A percentile compares a stretch with the other conserved stretches of the same genome.
Evolutionary conservation across 2,113 vertebrate species (phyloP).

Genomic region (Pristiophorus japonicus): DNA sequence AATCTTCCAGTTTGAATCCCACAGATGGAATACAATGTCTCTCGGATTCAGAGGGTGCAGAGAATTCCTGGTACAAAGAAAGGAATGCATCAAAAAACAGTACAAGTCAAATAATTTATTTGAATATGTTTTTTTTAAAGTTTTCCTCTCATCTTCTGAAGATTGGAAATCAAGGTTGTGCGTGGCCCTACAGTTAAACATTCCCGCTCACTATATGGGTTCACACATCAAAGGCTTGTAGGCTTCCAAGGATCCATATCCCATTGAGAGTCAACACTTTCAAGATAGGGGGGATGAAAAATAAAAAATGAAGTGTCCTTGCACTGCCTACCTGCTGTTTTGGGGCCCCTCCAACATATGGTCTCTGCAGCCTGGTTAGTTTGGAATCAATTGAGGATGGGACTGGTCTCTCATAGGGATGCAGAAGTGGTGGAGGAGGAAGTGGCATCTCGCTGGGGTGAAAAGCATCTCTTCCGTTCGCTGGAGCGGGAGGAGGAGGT

Average conservation of each 20-base stretch:
- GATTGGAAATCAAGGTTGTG: not conserved
- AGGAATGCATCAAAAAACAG: not conserved
- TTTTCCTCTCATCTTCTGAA: not conserved
- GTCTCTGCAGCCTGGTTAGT: slow-evolving; percentile 52
- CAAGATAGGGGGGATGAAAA: not conserved
- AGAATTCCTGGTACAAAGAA: not conserved
- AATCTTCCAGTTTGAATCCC: not conserved
- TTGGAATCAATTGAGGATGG: rapidly evolving
- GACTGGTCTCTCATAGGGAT: slow-evolving; percentile 6
- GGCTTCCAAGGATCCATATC: not conserved
- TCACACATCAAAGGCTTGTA: slow-evolving; percentile 3
- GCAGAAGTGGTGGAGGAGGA: not conserved
- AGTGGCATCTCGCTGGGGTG: not conserved
- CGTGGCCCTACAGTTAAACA: not conserved
- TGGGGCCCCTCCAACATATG: slow-evolving; percentile 44
- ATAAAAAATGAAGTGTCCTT: not conserved
- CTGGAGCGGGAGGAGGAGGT: slow-evolving; percentile 40
- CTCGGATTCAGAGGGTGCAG: not conserved
- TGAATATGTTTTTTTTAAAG: not conserved
- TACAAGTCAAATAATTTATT: not conserved
- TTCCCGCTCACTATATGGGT: not conserved
- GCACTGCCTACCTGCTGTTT: slow-evolving; percentile 49
- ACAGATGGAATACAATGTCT: not conserved
- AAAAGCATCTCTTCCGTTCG: not conserved
- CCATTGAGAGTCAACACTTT: not conserved